Percentiles rank a stretch among this genome's conserved stretches.
Conservation (phyloP, 1,140 invertebrate species). For the Sarcophaga peregrina region DNA sequence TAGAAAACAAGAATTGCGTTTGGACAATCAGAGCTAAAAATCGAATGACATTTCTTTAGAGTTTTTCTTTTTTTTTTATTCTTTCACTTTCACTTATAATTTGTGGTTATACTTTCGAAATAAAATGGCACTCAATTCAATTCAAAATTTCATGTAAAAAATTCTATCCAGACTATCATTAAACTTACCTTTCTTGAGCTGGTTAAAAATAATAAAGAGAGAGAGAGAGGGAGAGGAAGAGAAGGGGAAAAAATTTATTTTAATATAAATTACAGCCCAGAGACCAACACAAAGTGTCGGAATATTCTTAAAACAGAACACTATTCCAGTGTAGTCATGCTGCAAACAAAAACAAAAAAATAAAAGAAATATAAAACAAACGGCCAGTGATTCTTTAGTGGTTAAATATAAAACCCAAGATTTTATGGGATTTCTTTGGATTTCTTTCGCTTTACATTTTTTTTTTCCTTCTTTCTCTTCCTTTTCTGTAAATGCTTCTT, state of each 20-base stretch:
- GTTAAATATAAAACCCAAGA: background rate
- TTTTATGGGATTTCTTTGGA: background rate
- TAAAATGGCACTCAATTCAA: too few relatives aligned
- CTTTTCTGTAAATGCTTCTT: too few relatives aligned
- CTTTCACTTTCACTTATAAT: background rate
- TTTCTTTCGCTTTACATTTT: too few relatives aligned
- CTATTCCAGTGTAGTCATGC: background rate
- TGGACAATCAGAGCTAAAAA: slow-evolving; percentile 68
- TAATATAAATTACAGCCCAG: slow-evolving; percentile 8
- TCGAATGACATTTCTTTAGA: slow-evolving; percentile 57
- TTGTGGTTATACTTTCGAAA: too few relatives aligned
- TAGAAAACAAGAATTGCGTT: slow-evolving; percentile 67
- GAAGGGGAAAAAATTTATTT: background rate
- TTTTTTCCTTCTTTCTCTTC: too few relatives aligned
- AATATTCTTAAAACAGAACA: slow-evolving; percentile 12
- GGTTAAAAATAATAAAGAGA: too few relatives aligned
- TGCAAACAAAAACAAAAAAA: too few relatives aligned
- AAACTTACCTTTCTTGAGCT: too few relatives aligned
- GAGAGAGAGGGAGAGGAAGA: too few relatives aligned
- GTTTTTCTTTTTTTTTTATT: background rate
- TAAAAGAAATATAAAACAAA: background rate
- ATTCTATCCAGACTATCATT: too few relatives aligned
- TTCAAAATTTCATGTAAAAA: too few relatives aligned
- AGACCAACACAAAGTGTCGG: slow-evolving; percentile 28
- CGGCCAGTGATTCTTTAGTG: background rate